Percentiles rank a stretch among this genome's conserved stretches.
phyloP scores from a whole-genome alignment of 1,140 invertebrate genomes.

The Tetranychus urticae region DNA sequence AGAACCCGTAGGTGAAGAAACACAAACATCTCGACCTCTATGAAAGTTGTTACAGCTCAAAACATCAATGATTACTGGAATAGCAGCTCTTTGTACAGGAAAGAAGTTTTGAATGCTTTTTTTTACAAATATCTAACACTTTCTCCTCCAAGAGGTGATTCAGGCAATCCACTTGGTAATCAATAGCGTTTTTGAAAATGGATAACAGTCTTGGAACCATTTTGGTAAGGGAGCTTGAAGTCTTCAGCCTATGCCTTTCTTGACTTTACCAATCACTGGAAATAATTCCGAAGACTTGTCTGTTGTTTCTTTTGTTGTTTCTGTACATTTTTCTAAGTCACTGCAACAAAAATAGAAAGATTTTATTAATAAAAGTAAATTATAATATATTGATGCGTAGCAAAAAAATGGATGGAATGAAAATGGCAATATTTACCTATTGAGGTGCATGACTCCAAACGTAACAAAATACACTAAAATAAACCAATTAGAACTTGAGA shows the following conservation, averaged over 20 bases:
- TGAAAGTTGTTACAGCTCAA: slow-evolving; percentile 27
- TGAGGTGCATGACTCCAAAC: no score
- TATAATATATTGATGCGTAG: no score
- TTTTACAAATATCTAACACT: slow-evolving; percentile 33
- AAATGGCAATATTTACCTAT: no score
- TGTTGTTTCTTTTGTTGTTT: not conserved
- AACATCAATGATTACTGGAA: slow-evolving; percentile 48
- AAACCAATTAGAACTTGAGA: no score
- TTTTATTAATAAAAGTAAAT: no score
- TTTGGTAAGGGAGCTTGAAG: not conserved
- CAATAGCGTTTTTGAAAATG: not conserved
- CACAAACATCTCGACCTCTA: slow-evolving; percentile 68
- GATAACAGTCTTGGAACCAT: not conserved
- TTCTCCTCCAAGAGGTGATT: slow-evolving; percentile 28
- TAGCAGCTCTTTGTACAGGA: slow-evolving; percentile 56
- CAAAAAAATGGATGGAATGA: no score
- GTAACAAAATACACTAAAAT: no score
- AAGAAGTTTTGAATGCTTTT: slow-evolving; percentile 52
- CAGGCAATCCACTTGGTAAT: not conserved
- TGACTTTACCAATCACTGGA: not conserved
- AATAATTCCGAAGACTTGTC: not conserved
- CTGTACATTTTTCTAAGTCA: no score
- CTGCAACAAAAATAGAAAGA: no score
- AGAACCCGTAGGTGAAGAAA: slow-evolving; percentile 89
- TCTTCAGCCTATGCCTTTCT: not conserved